These are phyloP conservation scores for Himalopsyche kuldschensis DNA, from an alignment of 2,888 invertebrate species.

Conservation along the genomic window DNA sequence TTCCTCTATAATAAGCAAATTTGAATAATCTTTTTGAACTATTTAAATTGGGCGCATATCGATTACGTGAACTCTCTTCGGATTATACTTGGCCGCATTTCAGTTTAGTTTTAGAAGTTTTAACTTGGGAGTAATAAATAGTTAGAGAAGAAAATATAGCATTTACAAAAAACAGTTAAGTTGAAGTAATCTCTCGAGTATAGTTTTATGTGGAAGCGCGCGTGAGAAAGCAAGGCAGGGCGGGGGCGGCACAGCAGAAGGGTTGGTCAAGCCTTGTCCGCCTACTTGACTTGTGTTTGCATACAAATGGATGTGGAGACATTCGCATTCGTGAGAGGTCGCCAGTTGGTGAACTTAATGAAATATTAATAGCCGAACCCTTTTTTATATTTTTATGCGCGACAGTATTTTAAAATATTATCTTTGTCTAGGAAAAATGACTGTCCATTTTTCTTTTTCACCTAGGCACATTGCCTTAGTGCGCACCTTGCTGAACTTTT, in stretches of 20 bases:
- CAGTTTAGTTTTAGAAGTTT: too few relatives aligned
- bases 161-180: background rate
- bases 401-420: background rate
- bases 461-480: too few relatives aligned
- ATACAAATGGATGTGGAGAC: constrained; percentile 20
- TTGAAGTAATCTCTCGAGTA: background rate
- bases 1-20: too few relatives aligned
- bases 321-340: constrained; percentile 8
- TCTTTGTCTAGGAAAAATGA: too few relatives aligned
- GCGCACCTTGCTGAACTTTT: too few relatives aligned
- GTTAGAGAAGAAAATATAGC: background rate
- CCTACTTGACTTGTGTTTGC: constrained; percentile 28
- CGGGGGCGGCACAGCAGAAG: constrained; percentile 2
- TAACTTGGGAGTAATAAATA: background rate
- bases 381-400: background rate
- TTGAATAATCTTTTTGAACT: too few relatives aligned
- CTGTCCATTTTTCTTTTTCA: too few relatives aligned
- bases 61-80: too few relatives aligned
- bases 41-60: too few relatives aligned
- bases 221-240: background rate
- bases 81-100: too few relatives aligned
- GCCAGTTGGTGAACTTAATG: constrained; percentile 1
- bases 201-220: background rate
- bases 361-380: constrained; percentile 31
- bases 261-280: constrained; percentile 25